These are phyloP conservation scores for Drosophila algonquin DNA, from an alignment of 2,888 invertebrate species.

Conservation along the genomic window DNA sequence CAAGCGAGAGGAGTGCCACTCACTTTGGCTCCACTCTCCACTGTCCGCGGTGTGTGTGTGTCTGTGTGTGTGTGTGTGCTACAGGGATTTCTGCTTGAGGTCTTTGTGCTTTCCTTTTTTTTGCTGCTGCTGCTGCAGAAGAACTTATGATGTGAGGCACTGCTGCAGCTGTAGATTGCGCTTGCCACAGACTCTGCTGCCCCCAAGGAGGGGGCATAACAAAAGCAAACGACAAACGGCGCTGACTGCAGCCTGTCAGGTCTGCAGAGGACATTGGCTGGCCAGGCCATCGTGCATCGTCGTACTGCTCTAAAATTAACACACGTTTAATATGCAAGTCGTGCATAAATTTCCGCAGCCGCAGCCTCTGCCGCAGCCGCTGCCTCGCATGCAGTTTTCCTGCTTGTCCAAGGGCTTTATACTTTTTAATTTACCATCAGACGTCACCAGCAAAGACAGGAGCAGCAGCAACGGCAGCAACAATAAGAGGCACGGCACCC, in stretches of 20 bases:
- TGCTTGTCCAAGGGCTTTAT: conserved; percentile 49
- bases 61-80: too few species aligned
- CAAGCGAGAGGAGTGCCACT: conserved; percentile 20
- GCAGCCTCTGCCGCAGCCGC: too few species aligned
- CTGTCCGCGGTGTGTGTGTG: neutral
- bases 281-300: conserved; percentile 2
- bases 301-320: conserved; percentile 76
- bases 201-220: neutral
- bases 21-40: conserved; percentile 17
- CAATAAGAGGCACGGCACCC: conserved; percentile 32
- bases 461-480: neutral
- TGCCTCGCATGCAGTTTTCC: neutral
- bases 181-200: neutral
- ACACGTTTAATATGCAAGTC: conserved; percentile 80
- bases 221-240: conserved; percentile 39
- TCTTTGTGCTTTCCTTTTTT: neutral
- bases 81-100: neutral
- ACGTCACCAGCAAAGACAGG: conserved; percentile 51
- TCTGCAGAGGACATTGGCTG: conserved; percentile 10
- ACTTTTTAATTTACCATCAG: conserved; percentile 79
- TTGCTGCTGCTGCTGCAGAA: neutral
- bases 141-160: neutral
- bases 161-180: too few species aligned
- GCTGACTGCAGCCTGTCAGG: conserved; percentile 49
- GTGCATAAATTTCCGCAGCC: conserved; percentile 68